Evolutionary conservation across 1,140 invertebrate genomes (phyloP), one percentile per base, ranked within the genome.

Genomic region (Brachionus koreanus): DNA sequence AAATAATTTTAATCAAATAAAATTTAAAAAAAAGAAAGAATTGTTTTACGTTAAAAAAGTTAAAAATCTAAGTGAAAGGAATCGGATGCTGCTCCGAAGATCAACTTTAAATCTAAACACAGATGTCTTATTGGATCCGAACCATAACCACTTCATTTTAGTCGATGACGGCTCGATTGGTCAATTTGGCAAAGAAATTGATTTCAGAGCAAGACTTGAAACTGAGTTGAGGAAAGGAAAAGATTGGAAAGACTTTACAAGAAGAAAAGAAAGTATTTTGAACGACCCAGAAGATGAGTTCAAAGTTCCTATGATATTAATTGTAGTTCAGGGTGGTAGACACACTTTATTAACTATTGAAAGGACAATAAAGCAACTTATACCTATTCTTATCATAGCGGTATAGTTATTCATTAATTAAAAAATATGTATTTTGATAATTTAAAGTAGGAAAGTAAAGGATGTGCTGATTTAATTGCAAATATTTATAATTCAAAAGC

Each of bases 301-400:
- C 42, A 37, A 39, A 19, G 83, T 88, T 13, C 89, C 89, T 2
- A 85, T 88, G 9, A 86, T 89, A 9, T 79, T 87, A 25, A 83
- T 89, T 13, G 85, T 89, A 6, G 83, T 89, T 43, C 88, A 89
- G 82, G 89, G 89, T 10, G 89, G 88, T n/a, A 83, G 86, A 6
- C 86, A 87, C 83, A 86, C 88, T 12, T 85, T 89, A 69, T 83
- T 86, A 37, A 87, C 88, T 9, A 86, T 87, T 23, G 74, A 72
- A 10, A 84, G 87, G 74, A 84, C 86, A 2, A 83, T 89, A 7
- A 84, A 85, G 49, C 84, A 85, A 61, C 84, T 86, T 29, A 88
- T 86, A 12, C 88, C 89, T 3, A 85, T 89, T 12, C 84, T 89
- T 13, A 84, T 89, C 4, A 86, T 89, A 79, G 46, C 49, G 7